Conservation (phyloP, 2,888 invertebrate species). For the Caradrina kadenii region DNA sequence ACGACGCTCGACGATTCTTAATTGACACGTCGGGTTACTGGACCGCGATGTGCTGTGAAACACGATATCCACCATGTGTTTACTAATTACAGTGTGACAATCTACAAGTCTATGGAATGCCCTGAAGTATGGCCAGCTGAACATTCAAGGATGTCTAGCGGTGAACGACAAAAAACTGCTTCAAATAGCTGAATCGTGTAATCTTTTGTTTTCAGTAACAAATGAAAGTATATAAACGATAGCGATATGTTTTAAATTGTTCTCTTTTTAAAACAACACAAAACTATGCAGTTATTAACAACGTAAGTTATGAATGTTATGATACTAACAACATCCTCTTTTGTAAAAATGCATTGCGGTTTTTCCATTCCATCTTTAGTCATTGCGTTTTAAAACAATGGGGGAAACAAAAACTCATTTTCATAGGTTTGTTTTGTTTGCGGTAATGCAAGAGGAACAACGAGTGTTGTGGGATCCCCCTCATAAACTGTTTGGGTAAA, state of each 20-base stretch:
- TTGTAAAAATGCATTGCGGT: slow-evolving; percentile 48
- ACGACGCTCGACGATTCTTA: slow-evolving; percentile 73
- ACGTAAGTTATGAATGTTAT: slow-evolving; percentile 27
- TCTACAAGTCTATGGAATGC: slow-evolving; percentile 66
- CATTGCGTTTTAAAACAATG: slow-evolving; percentile 70
- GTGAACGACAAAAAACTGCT: slow-evolving; percentile 31
- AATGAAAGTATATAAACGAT: slow-evolving; percentile 9
- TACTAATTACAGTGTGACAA: slow-evolving; percentile 79
- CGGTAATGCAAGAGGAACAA: slow-evolving; percentile 82
- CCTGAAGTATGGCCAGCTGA: slow-evolving; percentile 59
- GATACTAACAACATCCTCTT: slow-evolving; percentile 33
- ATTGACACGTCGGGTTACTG: slow-evolving; percentile 85
- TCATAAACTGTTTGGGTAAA: slow-evolving; percentile 77
- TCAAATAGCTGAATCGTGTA: slow-evolving; percentile 1
- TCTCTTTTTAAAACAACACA: slow-evolving; percentile 22
- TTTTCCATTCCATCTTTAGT: slow-evolving; percentile 63
- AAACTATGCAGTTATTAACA: slow-evolving; percentile 34
- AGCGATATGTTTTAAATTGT: slow-evolving; percentile 3
- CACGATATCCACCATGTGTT: slow-evolving; percentile 76
- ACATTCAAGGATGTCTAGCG: slow-evolving; percentile 62
- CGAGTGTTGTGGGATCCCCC: slow-evolving; percentile 74
- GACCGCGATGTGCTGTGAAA: slow-evolving; percentile 78
- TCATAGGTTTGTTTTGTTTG: slow-evolving; percentile 77
- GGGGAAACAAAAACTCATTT: slow-evolving; percentile 76
- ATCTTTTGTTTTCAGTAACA: slow-evolving; percentile 27